phyloP scores from a whole-genome alignment of 2,113 vertebrate genomes.

The Poicephalus gulielmi region DNA sequence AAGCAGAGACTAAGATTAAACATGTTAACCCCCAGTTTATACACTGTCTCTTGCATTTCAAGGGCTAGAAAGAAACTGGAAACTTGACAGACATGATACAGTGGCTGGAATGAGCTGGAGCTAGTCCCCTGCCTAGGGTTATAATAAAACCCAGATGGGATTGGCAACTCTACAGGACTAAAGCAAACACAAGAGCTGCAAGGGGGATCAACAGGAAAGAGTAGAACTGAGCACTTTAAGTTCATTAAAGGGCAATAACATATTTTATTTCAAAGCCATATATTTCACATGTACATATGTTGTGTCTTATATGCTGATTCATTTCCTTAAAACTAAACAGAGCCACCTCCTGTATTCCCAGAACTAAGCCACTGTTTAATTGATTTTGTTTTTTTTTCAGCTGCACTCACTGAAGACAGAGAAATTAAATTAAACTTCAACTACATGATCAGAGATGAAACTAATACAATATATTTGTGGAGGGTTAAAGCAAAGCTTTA shows the following conservation, averaged over 20 bases:
- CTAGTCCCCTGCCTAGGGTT: neutral
- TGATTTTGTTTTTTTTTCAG: constrained; percentile 27
- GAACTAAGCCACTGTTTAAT: neutral
- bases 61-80: neutral
- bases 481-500: neutral
- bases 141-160: accelerated
- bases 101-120: neutral
- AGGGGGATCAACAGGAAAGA: neutral
- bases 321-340: constrained; percentile 7
- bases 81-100: neutral
- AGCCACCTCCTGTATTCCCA: neutral
- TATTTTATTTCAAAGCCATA: neutral
- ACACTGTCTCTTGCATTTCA: neutral
- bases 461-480: neutral
- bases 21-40: accelerated
- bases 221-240: neutral
- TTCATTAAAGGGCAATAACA: neutral
- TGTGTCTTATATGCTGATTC: neutral
- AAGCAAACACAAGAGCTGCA: neutral
- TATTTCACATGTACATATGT: neutral
- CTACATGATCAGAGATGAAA: neutral
- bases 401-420: neutral
- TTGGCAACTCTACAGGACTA: neutral
- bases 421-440: constrained; percentile 26
- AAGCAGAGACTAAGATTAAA: neutral